Evolutionary conservation across 2,888 invertebrate species (phyloP), one percentile per base, ranked within the genome.

Genomic region (Minunthozetes semirufus): DNA sequence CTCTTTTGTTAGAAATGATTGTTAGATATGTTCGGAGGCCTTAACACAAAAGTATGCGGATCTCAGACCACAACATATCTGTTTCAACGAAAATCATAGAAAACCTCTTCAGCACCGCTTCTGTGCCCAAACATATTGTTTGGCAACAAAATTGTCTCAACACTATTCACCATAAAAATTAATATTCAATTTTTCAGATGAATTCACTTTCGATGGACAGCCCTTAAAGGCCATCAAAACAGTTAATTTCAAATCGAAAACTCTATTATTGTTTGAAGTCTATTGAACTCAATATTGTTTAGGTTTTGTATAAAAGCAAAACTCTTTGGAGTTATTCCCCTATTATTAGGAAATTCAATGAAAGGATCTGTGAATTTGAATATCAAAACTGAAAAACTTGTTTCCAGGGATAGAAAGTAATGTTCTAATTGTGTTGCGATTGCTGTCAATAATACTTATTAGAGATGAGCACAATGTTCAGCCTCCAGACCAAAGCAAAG

Each of bases 1-100:
- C 61, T 29, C 61, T 61, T 29, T 61, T 61, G 61, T 61, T 61
- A 3, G 33, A 61, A 61, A 61, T 61, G 61, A 61, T 61, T n/a
- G n/a, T n/a, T n/a, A n/a, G n/a, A n/a, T n/a, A 61, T 27, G 61
- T 61, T 61, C 22, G 61, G 22, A 61, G 11, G 25, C 61, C 11
- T 33, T 56, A 48, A 9, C 19, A 27, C 61, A 61, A 15, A 61
- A 27, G 61, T 61, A 61, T 61, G 61, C 61, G 61, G 61, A 61
- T 61, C 61, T 61, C 13, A 13, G 11, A 17, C 29, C 59, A 61
- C n/a, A 29, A 22, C 61, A 61, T 17, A 53, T 33, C 15, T 29
- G n/a, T 61, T 61, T 25, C 8, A 9, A 9, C 22, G 13, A 6
- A 8, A 27, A 1, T 27, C 4, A 61, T 25, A 29, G 27, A 27